Base-by-base conservation (phyloP, 2,113 vertebrate species). In the Mus spicilegus region DNA sequence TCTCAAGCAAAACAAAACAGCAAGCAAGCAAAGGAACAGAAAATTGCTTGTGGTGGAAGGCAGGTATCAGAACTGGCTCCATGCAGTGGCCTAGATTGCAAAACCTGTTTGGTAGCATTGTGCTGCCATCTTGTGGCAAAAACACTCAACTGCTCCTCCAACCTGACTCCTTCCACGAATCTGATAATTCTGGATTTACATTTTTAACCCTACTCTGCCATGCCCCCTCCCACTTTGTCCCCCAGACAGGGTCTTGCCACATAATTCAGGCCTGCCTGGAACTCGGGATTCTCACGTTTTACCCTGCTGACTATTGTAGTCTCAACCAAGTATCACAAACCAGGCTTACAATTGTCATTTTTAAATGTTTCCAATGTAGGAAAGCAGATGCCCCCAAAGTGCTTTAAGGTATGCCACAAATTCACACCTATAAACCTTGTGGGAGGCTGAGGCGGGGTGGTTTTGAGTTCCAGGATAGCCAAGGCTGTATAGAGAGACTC, bases 51-150 rank as follows among this genome's bases (percentile, higher is more conserved):
- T 54, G 85, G 67, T 26, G 6, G 9, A 5, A 36, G 10, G 1
- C 14, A 17, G n/a, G 49, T 4, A 22, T 22, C 11, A n/a, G 20
- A 42, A 22, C 67, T 28, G 61, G 36, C 2, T 0, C 0, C 2
- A 1, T 4, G 16, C 17, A 16, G 2, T 3, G 33, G 58, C 63
- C 14, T 3, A 2, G 19, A 1, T 6, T 16, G 51, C 9, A 46
- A 70, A 90, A 65, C 51, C 13, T 33, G 1, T 26, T 94, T 94
- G 30, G 17, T 90, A 51, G 61, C 26, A 10, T 24, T 90, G 54
- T 95, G 69, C 94, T 95, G 94, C 94, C 95, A 94, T 67, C 97
- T 95, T 36, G 89, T 94, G 97, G 95, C 75, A 17, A 6, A 9
- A 65, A 77, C 33, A 14, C 49, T 8, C 30, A 86, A 20, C 1